Conservation (phyloP, 2,888 invertebrate species). For the Penaeus monodon region DNA sequence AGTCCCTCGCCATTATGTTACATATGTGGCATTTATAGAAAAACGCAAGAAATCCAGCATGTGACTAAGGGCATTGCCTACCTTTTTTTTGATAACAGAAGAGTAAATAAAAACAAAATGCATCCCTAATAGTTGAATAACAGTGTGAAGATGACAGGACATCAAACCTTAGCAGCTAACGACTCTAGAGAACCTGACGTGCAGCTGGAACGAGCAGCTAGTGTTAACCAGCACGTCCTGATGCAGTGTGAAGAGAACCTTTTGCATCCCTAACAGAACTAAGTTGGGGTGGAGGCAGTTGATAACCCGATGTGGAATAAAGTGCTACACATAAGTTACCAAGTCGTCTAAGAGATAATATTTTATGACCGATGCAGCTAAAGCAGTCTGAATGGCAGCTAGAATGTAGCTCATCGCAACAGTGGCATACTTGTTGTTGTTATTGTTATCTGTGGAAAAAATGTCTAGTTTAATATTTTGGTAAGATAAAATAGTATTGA, state of each 20-base stretch:
- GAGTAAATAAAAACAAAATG: background rate
- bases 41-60: constrained; percentile 6
- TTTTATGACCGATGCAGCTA: background rate
- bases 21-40: constrained; percentile 21
- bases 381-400: background rate
- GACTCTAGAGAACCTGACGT: constrained; percentile 4
- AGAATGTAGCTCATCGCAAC: constrained; percentile 5
- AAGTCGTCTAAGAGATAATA: background rate
- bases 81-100: background rate
- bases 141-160: background rate
- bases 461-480: constrained; percentile 54
- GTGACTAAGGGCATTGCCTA: background rate
- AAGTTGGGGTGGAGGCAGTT: no score
- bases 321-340: no score
- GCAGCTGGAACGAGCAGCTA: constrained; percentile 28
- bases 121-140: background rate
- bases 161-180: constrained; percentile 21
- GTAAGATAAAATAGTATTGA: constrained; percentile 18
- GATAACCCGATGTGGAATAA: no score
- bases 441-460: constrained; percentile 45
- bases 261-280: no score
- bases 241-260: background rate
- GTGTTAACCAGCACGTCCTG: background rate
- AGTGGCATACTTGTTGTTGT: constrained; percentile 38
- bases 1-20: constrained; percentile 10